phyloP scores from a whole-genome alignment of 2,113 vertebrate genomes.

The Epinephelus cyanopodus region DNA sequence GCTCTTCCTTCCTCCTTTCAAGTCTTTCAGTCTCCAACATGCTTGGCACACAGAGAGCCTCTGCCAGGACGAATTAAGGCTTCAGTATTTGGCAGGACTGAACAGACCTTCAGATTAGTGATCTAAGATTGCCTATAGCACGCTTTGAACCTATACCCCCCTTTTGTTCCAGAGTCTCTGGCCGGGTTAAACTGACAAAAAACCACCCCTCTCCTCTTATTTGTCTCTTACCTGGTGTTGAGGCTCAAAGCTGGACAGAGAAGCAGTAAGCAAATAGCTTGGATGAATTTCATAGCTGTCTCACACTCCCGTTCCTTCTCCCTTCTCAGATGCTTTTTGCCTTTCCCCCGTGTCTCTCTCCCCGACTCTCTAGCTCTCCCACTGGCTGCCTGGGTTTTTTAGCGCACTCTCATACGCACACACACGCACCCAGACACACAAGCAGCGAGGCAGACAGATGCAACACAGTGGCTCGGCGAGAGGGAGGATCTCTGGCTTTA shows the following conservation, averaged over 20 bases:
- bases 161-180: slow-evolving; percentile 60
- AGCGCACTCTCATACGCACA: slow-evolving; percentile 63
- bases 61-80: slow-evolving; percentile 63
- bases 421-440: slow-evolving; percentile 67
- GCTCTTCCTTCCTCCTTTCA: slow-evolving; percentile 52
- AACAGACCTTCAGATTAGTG: slow-evolving; percentile 55
- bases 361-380: slow-evolving; percentile 75
- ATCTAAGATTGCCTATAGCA: slow-evolving; percentile 55
- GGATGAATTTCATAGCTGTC: slow-evolving; percentile 88
- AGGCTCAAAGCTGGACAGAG: slow-evolving; percentile 85
- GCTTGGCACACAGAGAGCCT: slow-evolving; percentile 52
- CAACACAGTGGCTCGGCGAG: slow-evolving; percentile 78
- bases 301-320: slow-evolving; percentile 74
- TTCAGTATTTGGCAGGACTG: slow-evolving; percentile 52
- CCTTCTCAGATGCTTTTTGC: slow-evolving; percentile 75
- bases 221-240: slow-evolving; percentile 84
- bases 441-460: slow-evolving; percentile 78
- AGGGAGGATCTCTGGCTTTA: slow-evolving; percentile 83
- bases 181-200: slow-evolving; percentile 42
- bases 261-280: slow-evolving; percentile 84
- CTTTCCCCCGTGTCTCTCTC: slow-evolving; percentile 74
- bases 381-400: slow-evolving; percentile 77
- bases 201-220: slow-evolving; percentile 1
- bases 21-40: slow-evolving; percentile 60
- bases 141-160: slow-evolving; percentile 43